Conservation (phyloP, 1,140 invertebrate genomes). For the Drosophila parabipectinata region DNA sequence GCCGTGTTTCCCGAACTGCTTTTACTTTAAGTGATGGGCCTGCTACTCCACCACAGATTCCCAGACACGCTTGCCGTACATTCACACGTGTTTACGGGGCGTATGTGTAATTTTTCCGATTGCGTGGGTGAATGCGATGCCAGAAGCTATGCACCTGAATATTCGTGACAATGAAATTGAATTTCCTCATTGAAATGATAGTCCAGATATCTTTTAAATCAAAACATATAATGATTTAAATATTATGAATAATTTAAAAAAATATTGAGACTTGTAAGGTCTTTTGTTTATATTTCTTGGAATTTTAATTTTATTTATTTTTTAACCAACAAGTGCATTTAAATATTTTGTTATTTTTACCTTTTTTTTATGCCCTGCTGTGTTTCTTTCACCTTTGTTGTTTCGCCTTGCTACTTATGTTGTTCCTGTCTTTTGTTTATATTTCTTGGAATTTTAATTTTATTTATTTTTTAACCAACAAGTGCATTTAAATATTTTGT, state of each 20-base stretch:
- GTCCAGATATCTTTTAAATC: conserved; percentile 2
- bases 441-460: too few relatives aligned
- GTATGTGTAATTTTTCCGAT: conserved; percentile 71
- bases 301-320: too few relatives aligned
- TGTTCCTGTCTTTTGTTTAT: conserved; percentile 53
- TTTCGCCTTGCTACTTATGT: conserved; percentile 23
- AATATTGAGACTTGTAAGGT: too few relatives aligned
- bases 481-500: conserved; percentile 1
- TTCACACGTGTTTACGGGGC: conserved; percentile 20
- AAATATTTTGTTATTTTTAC: background rate
- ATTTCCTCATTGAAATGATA: conserved; percentile 77
- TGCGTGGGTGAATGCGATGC: conserved; percentile 2
- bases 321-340: background rate
- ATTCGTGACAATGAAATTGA: conserved; percentile 79
- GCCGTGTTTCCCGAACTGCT: conserved; percentile 5
- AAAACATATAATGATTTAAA: background rate
- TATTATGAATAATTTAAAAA: too few relatives aligned
- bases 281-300: too few relatives aligned
- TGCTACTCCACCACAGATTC: conserved; percentile 50
- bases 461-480: too few relatives aligned
- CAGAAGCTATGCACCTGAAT: conserved; percentile 18
- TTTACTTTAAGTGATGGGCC: conserved; percentile 26
- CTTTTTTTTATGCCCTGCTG: background rate
- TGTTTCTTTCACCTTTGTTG: conserved; percentile 36
- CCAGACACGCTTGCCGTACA: conserved; percentile 69